Conservation (phyloP, 2,797 vertebrate genomes). For the Chrysocyon brachyurus region DNA sequence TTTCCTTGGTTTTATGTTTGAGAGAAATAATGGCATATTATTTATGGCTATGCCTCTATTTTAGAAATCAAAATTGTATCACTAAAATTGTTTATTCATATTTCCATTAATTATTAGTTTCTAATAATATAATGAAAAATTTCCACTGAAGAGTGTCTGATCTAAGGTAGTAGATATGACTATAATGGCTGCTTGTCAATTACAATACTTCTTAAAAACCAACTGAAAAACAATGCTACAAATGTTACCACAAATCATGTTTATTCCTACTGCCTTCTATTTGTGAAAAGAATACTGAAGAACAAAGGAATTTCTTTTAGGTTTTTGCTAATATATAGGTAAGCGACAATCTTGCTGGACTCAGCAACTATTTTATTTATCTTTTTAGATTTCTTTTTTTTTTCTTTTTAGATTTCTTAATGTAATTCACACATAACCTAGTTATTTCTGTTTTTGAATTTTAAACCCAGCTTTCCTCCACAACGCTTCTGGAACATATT, state of each 20-base stretch:
- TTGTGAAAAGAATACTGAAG: background rate
- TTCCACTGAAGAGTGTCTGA: background rate
- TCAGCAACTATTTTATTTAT: background rate
- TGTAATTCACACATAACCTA: background rate
- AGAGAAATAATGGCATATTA: background rate
- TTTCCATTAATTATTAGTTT: background rate
- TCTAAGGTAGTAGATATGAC: background rate
- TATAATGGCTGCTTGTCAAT: background rate
- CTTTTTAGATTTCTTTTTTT: background rate
- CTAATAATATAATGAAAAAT: background rate
- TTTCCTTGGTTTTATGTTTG: conserved; percentile 3
- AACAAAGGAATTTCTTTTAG: background rate
- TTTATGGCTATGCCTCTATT: background rate
- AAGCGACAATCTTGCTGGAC: background rate
- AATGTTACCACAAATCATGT: background rate
- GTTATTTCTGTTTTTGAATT: conserved; percentile 25
- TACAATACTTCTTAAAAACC: background rate
- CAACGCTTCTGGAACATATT: background rate
- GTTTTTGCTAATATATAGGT: background rate
- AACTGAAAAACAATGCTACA: background rate
- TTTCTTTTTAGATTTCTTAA: background rate
- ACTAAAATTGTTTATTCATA: background rate
- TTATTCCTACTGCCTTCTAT: background rate
- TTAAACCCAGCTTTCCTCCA: background rate
- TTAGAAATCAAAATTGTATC: background rate